Evolutionary conservation across 2,888 invertebrate genomes (phyloP), one percentile per base, ranked within the genome.

Genomic region (Mesorhabditis belari): DNA sequence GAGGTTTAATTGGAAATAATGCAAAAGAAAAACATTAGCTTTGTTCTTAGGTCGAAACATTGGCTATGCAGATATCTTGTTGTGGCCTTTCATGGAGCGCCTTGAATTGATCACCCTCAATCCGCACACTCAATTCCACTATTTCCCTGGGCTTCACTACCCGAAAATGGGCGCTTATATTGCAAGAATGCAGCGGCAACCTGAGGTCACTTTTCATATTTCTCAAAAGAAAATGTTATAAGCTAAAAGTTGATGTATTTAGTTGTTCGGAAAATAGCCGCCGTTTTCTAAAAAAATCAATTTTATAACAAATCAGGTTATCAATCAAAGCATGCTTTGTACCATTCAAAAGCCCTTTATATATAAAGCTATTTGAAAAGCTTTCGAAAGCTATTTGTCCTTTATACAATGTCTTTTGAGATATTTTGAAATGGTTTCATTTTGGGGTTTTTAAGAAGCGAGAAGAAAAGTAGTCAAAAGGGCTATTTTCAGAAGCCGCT

Each of bases 51-150:
- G 74, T 6, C 57, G 66, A n/a, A 53, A 56, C 21, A 69, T 71
- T 9, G 74, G 75, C 5, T 75, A 69, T 54, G 69, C 72, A 4
- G 75, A 75, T 59, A 70, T 71, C 57, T 60, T 74, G 57, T 57
- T 70, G 6, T 75, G 75, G 75, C 75, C 75, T 17, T 75, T 75
- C 62, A 44, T 75, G 23, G 75, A 75, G 58, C 64, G 75, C 2
- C 65, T 75, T 17, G 74, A 74, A 57, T 60, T 75, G 35, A 44
- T 75, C 21, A 72, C 73, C 23, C 35, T 72, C 61, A 64, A 62
- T 44, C 59, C 61, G 19, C 61, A 62, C 27, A 69, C 65, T 6
- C 67, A 66, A 57, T 61, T 61, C 53, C 61, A 67, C 5, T 71
- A 71, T 51, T 73, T 73, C 57, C 72, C 72, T 2, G 74, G 75